Base-by-base conservation (phyloP, 2,888 invertebrate species). In the Platypus cylindrus region DNA sequence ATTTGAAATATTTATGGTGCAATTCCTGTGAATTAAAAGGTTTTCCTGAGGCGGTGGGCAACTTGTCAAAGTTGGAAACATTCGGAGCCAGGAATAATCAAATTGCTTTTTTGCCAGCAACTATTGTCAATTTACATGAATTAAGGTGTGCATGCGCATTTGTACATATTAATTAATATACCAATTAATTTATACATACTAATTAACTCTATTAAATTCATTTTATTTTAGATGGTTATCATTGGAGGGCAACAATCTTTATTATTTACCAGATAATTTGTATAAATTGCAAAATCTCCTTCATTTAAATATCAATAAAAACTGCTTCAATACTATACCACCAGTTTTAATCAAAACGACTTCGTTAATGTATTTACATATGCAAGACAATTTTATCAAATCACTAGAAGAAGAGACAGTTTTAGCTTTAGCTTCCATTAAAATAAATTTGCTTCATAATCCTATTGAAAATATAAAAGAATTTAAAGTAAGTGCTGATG, bases 1-100 rank as follows among this genome's bases (percentile, higher is more conserved):
- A 66, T 43, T 55, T 78, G 32, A 74, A 78, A 53, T 70, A 71
- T 2, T 67, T 78, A 45, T 78, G 78, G 78, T 75, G 77, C 51
- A 78, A 78, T 49, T 68, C 62, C 32, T 66, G 67, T 3, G 69
- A 68, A 3, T 53, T 78, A 14, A 56, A 56, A 11, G 62, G 63
- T 43, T 62, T 78, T 30, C 77, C 78, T 0, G 64, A 65, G 29
- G 74, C 75, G 55, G 68, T 78, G 29, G 70, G 71, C 1, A 69
- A 70, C 48, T 65, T 77, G 40, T 57, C 61, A 22, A 67, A 67
- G 37, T 55, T 78, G 20, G 73, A 77, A 45, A 77, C 76, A 3
- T 68, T 78, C 48, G 78, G 78, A 11, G 73, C 73, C 1, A 65
- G 78, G 25, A 73, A 75, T 27, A 78, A 78, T 63, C 63, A 65